Conservation (phyloP, 2,797 vertebrate genomes). For the Peromyscus melanophrys region DNA sequence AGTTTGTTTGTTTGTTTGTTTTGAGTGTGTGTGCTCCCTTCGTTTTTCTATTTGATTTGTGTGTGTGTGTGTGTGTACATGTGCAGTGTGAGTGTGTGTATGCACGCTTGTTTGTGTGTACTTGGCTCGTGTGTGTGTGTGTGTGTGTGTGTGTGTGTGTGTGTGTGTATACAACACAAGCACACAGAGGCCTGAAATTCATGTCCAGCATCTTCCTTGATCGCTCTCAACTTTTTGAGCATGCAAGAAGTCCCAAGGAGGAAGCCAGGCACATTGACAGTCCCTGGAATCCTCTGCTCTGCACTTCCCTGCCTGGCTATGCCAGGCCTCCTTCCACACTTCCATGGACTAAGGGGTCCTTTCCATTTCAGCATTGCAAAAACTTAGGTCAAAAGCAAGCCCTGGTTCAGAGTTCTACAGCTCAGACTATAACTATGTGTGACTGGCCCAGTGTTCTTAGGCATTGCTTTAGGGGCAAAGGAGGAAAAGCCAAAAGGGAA, state of each 20-base stretch:
- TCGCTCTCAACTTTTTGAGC: neutral
- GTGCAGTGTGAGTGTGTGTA: neutral
- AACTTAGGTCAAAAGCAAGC: neutral
- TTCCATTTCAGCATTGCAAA: neutral
- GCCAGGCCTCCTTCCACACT: neutral
- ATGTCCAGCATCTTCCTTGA: neutral
- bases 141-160: neutral
- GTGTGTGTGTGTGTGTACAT: too few relatives aligned
- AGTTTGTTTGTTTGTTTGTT: neutral
- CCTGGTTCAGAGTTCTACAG: neutral
- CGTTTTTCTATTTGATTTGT: neutral
- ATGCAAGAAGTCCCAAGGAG: neutral
- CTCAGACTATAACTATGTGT: neutral
- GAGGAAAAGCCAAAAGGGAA: neutral
- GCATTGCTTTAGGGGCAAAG: neutral
- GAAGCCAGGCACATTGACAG: neutral
- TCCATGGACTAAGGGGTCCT: neutral
- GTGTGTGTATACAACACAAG: neutral
- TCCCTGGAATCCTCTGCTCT: neutral
- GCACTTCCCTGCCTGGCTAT: neutral
- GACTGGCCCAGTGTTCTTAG: neutral
- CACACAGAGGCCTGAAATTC: neutral
- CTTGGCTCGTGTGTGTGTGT: neutral
- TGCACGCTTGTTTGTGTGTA: neutral
- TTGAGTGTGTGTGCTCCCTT: neutral